These are phyloP conservation scores for Phaetusa simplex DNA, from an alignment of 2,113 vertebrate genomes.

Conservation along the genomic window DNA sequence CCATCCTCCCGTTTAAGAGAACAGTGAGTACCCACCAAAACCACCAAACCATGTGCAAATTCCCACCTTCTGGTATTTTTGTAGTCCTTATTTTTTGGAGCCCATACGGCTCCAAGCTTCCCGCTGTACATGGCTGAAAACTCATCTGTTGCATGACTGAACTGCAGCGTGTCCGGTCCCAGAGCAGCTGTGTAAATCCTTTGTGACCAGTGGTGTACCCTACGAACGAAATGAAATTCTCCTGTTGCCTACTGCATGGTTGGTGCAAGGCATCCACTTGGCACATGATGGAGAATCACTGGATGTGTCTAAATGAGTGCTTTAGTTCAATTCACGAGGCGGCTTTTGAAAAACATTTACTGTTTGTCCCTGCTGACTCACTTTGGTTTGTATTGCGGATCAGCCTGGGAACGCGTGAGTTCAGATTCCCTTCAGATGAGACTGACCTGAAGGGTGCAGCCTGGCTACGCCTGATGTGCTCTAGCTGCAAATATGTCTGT, in stretches of 20 bases:
- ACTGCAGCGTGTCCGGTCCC: neutral
- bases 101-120: rapidly evolving
- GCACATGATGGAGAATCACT: too few relatives aligned
- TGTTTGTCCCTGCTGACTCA: neutral
- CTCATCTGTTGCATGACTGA: rapidly evolving
- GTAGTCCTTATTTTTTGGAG: neutral
- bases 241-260: rapidly evolving
- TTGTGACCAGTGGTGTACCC: rapidly evolving
- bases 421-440: neutral
- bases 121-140: neutral
- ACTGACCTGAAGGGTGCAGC: neutral
- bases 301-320: neutral
- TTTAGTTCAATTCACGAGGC: neutral
- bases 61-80: neutral
- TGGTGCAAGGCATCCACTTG: neutral
- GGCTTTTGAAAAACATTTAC: neutral
- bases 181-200: neutral
- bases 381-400: neutral
- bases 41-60: neutral
- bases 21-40: too few relatives aligned
- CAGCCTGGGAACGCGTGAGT: rapidly evolving
- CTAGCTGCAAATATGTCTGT: rapidly evolving
- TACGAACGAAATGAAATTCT: rapidly evolving
- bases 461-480: too few relatives aligned
- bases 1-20: neutral